Evolutionary conservation across 92 coral and sea anemone species (phyloP).

Genomic region (Chrysogorgia sp.): DNA sequence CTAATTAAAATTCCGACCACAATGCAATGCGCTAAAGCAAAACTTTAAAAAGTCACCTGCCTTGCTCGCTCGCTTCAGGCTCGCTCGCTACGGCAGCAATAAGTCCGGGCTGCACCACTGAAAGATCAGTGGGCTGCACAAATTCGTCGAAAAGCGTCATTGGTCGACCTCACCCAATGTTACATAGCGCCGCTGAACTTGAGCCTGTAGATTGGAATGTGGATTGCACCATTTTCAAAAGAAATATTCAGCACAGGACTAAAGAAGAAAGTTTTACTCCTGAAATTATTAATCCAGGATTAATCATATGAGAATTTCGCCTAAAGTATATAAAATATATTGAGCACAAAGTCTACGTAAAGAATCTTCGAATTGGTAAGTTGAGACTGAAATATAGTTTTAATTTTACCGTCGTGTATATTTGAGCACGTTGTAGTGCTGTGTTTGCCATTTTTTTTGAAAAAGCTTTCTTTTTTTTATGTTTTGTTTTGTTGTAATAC

Average conservation of each 20-base stretch:
- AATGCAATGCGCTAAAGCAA: too few relatives aligned
- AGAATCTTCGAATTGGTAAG: neutral
- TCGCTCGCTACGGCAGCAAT: neutral
- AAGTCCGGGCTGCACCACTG: neutral
- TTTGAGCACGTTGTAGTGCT: neutral
- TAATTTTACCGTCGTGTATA: neutral
- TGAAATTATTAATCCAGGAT: neutral
- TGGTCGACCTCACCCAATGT: neutral
- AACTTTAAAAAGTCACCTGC: too few relatives aligned
- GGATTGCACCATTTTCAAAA: conserved; percentile 89
- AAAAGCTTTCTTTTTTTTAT: neutral
- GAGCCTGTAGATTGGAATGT: conserved; percentile 46
- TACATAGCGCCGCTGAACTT: neutral
- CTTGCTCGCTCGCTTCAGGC: neutral
- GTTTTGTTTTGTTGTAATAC: neutral
- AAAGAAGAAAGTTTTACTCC: neutral
- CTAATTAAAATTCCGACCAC: too few relatives aligned
- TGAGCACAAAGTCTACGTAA: neutral
- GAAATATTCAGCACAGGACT: neutral
- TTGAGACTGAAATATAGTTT: neutral
- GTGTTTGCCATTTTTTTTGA: neutral
- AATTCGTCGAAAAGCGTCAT: too few relatives aligned
- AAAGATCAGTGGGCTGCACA: neutral
- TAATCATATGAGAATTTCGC: too few relatives aligned
- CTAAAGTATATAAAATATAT: neutral